Evolutionary conservation across 2,797 vertebrate species (phyloP), one percentile per base, ranked within the genome.

Genomic region (Falco columbarius): DNA sequence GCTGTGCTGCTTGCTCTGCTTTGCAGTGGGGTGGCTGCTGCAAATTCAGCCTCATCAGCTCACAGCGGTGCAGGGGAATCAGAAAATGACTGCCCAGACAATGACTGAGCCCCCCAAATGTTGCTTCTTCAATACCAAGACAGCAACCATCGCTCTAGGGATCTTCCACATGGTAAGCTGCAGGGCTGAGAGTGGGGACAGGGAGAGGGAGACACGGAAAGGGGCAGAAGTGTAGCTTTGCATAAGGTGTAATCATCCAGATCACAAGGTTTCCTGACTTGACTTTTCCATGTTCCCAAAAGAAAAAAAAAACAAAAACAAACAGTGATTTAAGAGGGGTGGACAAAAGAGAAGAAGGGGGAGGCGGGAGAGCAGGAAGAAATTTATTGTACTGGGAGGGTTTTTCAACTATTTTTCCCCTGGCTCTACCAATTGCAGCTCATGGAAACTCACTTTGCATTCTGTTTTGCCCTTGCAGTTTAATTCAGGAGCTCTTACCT

Each of bases 81-180:
- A 3, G 8, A 95, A 88, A 95, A 98, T 98, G 98, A 75, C 73
- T 3, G 32, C 85, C 44, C 86, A 81, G 8, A 4, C 0, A 1
- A 36, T 49, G 9, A 14, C 93, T 0, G 6, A 83, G 75, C 90
- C 95, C 83, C 97, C 96, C 44, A 97, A 12, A 16, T 98, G 97
- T 95, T 98, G 97, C 79, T 98, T 87, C 91, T 95, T 98, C 95
- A 98, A 90, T 3, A 94, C 97, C 89, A 97, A 97, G 75, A 90
- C 97, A 0, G 95, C 90, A 3, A 97, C 98, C 24, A 79, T 91
- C 0, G 59, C 97, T 21, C 95, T 98, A 82, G 98, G 98, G 52
- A 70, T 98, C 94, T 98, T 98, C 95, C 98, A 98, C 12, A 84
- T 97, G 97, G 98, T 98, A 91, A 98, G 98, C 98, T 47, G 10